Evolutionary conservation across 2,797 vertebrate species (phyloP).

Genomic region (Sebastiscus albofasciatus): DNA sequence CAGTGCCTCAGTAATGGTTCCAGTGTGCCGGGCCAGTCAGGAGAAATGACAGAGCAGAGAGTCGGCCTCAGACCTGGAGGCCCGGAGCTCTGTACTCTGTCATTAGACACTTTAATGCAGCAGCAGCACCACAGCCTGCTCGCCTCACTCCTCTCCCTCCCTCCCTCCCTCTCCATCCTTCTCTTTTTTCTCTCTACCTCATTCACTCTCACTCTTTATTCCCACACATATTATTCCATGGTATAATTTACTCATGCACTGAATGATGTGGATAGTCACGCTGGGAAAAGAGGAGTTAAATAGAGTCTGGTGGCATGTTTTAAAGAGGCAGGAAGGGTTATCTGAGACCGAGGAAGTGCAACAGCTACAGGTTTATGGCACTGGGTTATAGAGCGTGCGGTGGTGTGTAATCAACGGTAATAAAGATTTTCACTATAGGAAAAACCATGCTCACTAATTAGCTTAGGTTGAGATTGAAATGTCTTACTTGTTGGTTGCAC

Average conservation of each 20-base stretch:
- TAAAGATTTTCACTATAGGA: background rate
- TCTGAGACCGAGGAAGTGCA: background rate
- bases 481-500: background rate
- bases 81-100: constrained; percentile 72
- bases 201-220: constrained; percentile 68
- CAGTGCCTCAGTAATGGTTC: constrained; percentile 71
- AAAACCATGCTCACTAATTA: constrained; percentile 6
- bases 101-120: constrained; percentile 78
- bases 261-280: constrained; percentile 44
- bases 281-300: constrained; percentile 22
- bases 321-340: background rate
- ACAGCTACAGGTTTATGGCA: background rate
- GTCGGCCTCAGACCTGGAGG: constrained; percentile 74
- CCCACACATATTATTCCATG: constrained; percentile 53
- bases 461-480: background rate
- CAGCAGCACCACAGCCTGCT: constrained; percentile 62
- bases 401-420: background rate
- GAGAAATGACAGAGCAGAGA: constrained; percentile 79
- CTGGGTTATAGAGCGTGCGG: background rate
- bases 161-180: background rate
- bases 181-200: constrained; percentile 36
- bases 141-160: constrained; percentile 38
- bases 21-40: constrained; percentile 63
- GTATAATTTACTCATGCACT: constrained; percentile 44
- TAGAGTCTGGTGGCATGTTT: constrained; percentile 11